Conservation (phyloP, 2,797 vertebrate genomes). For the Acanthurus leucopareius region DNA sequence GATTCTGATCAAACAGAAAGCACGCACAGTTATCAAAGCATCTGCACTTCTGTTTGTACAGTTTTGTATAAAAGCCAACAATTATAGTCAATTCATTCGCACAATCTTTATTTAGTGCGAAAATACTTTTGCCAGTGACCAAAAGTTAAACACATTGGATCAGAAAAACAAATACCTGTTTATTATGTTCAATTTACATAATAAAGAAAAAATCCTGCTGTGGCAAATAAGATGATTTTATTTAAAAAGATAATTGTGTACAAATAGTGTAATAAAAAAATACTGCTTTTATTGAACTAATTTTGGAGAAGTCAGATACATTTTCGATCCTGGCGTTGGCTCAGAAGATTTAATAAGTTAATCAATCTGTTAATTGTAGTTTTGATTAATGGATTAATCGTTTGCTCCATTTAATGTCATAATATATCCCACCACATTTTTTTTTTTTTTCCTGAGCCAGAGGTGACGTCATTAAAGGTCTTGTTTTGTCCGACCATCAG, state of each 20-base stretch:
- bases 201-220: conserved; percentile 6
- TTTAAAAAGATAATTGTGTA: conserved; percentile 32
- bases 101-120: conserved; percentile 37
- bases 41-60: conserved; percentile 74
- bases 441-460: background rate
- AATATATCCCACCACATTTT: background rate
- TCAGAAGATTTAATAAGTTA: conserved; percentile 16
- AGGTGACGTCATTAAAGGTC: background rate
- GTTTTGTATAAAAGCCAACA: conserved; percentile 74
- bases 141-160: too few relatives aligned
- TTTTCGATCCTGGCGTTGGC: background rate
- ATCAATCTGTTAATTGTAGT: conserved; percentile 11
- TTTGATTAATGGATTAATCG: background rate
- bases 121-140: conserved; percentile 11
- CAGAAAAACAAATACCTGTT: too few relatives aligned
- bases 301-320: conserved; percentile 2
- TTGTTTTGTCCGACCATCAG: background rate
- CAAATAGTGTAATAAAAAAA: conserved; percentile 9
- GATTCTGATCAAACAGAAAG: conserved; percentile 76
- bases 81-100: conserved; percentile 55
- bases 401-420: conserved; percentile 4
- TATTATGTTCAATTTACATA: background rate
- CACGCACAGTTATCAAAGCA: conserved; percentile 79
- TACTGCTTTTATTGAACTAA: background rate
- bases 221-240: conserved; percentile 21